phyloP scores from a whole-genome alignment of 1,140 invertebrate species.

The Manduca sexta region DNA sequence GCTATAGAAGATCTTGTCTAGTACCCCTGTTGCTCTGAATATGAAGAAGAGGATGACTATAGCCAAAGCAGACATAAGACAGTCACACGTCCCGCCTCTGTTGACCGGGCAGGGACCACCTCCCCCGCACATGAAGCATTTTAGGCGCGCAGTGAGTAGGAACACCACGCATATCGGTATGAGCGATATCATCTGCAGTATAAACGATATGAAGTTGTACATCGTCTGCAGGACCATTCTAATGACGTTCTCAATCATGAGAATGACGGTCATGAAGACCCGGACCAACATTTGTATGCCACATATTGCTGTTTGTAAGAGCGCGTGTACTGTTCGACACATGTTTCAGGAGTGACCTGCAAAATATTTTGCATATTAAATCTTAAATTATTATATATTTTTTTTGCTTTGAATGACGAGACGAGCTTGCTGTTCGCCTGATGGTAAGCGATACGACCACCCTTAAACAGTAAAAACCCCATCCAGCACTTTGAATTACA shows the following conservation, averaged over 20 bases:
- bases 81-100: conserved; percentile 43
- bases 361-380: conserved; percentile 4
- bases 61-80: conserved; percentile 43
- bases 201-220: conserved; percentile 58
- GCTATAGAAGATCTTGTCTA: conserved; percentile 52
- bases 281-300: conserved; percentile 53
- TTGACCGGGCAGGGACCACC: conserved; percentile 40
- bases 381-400: too few species aligned
- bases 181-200: conserved; percentile 53
- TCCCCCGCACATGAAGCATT: conserved; percentile 53
- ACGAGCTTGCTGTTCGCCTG: too few species aligned
- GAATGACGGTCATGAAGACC: conserved; percentile 51
- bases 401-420: too few species aligned
- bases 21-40: conserved; percentile 46
- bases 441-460: too few species aligned
- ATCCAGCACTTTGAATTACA: too few species aligned
- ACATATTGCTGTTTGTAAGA: conserved; percentile 46
- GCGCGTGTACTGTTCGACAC: conserved; percentile 49
- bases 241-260: conserved; percentile 58
- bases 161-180: conserved; percentile 57
- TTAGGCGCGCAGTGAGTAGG: conserved; percentile 42
- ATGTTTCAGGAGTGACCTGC: conserved; percentile 34
- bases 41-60: conserved; percentile 50
- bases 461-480: too few species aligned
- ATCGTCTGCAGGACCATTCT: conserved; percentile 52